Percentiles rank a stretch among this genome's conserved stretches.
These are phyloP conservation scores for Pelobates fuscus DNA, from an alignment of 2,113 vertebrate species.

Conservation along the genomic window DNA sequence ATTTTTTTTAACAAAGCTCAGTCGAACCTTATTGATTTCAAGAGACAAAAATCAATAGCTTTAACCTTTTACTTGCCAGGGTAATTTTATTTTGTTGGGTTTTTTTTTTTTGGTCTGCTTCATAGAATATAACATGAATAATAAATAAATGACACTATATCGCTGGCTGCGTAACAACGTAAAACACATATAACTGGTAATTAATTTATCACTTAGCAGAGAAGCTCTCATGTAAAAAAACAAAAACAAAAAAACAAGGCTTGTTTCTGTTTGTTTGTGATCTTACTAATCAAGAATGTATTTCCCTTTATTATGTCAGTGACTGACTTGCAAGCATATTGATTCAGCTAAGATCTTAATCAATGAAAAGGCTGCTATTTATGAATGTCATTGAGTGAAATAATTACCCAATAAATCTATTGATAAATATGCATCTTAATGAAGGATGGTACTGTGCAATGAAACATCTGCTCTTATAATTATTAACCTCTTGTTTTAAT, in stretches of 20 bases:
- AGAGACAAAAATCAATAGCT: not conserved
- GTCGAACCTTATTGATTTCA: not conserved
- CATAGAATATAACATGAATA: no score
- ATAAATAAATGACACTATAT: not conserved
- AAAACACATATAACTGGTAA: no score
- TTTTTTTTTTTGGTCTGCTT: no score
- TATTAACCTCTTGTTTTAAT: conserved; percentile 11
- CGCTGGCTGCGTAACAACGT: not conserved
- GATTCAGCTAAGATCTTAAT: conserved; percentile 14
- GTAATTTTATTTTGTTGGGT: not conserved
- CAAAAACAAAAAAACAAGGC: not conserved
- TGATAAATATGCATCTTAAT: conserved; percentile 12
- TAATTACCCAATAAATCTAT: conserved; percentile 31
- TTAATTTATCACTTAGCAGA: not conserved
- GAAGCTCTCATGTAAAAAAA: not conserved
- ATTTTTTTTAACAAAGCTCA: no score
- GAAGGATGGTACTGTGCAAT: conserved; percentile 20
- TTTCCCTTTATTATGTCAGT: not conserved
- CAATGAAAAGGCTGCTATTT: conserved; percentile 28
- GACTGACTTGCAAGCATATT: not conserved
- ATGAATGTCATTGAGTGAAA: conserved; percentile 28
- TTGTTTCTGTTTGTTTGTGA: not conserved
- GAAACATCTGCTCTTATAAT: conserved; percentile 15
- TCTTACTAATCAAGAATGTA: not conserved
- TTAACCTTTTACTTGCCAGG: not conserved